Percentiles rank a stretch among this genome's conserved stretches.
Evolutionary conservation across 1,140 invertebrate species (phyloP).

Genomic region (Tetramorium parvispinum): DNA sequence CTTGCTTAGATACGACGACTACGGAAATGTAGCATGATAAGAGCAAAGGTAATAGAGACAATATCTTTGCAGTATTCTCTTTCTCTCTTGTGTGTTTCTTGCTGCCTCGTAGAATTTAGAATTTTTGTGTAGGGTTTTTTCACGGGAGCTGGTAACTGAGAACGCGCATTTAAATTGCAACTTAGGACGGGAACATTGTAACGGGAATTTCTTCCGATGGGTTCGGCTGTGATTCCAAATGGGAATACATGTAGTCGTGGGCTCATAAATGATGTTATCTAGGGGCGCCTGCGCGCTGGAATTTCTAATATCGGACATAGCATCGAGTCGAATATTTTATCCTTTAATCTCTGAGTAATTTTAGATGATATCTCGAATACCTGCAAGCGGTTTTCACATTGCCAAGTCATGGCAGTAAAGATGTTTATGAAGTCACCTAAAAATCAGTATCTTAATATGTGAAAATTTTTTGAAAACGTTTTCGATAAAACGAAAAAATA

Average conservation of each 20-base stretch:
- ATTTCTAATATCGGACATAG: constrained; percentile 17
- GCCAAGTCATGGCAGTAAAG: neutral
- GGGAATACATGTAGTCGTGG: constrained; percentile 24
- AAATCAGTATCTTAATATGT: neutral
- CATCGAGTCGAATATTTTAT: constrained; percentile 47
- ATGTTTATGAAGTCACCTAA: neutral
- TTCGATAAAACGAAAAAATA: neutral
- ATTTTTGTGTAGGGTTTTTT: neutral
- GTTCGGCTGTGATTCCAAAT: constrained; percentile 27
- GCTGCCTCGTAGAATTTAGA: constrained; percentile 3
- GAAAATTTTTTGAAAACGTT: neutral
- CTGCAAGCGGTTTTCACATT: constrained; percentile 23
- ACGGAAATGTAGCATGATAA: neutral
- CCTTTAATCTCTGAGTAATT: constrained; percentile 40
- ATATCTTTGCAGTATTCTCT: constrained; percentile 11
- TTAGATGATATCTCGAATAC: constrained; percentile 17
- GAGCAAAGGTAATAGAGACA: neutral
- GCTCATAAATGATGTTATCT: constrained; percentile 44
- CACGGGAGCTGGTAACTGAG: constrained; percentile 14
- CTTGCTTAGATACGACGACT: neutral
- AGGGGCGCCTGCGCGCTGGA: neutral
- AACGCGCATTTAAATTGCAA: constrained; percentile 53
- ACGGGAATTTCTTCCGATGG: constrained; percentile 23
- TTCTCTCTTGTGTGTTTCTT: neutral
- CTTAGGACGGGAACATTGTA: constrained; percentile 18